A percentile compares a stretch with the other conserved stretches of the same genome.
These are phyloP conservation scores for Leptodactylus fuscus DNA, from an alignment of 2,113 vertebrate genomes.

Conservation along the genomic window DNA sequence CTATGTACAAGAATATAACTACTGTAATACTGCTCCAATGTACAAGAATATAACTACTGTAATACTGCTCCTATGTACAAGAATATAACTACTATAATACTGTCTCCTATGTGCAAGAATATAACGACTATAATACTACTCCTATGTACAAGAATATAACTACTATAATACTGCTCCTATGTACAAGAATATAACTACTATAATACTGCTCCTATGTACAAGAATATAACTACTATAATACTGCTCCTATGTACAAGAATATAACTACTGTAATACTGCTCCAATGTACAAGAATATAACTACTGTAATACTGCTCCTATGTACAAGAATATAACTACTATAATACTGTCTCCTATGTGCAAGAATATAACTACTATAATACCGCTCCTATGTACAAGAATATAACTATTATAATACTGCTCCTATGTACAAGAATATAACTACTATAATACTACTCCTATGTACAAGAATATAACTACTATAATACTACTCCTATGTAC, in stretches of 20 bases:
- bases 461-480: constrained; percentile 9
- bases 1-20: constrained; percentile 1
- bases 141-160: neutral
- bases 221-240: neutral
- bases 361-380: constrained; percentile 4
- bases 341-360: neutral
- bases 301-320: constrained; percentile 2
- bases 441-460: constrained; percentile 4
- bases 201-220: neutral
- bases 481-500: neutral
- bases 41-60: constrained; percentile 3
- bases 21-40: neutral
- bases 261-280: neutral
- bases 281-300: neutral
- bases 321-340: constrained; percentile 4
- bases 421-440: neutral
- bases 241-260: neutral
- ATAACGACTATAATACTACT: constrained; percentile 1
- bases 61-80: constrained; percentile 6
- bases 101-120: neutral
- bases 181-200: constrained; percentile 1
- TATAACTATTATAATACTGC: no score
- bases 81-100: constrained; percentile 16
- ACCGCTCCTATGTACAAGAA: neutral
- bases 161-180: constrained; percentile 5